These are phyloP conservation scores for Salvator merianae DNA, from an alignment of 2,113 vertebrate species.

Conservation along the genomic window DNA sequence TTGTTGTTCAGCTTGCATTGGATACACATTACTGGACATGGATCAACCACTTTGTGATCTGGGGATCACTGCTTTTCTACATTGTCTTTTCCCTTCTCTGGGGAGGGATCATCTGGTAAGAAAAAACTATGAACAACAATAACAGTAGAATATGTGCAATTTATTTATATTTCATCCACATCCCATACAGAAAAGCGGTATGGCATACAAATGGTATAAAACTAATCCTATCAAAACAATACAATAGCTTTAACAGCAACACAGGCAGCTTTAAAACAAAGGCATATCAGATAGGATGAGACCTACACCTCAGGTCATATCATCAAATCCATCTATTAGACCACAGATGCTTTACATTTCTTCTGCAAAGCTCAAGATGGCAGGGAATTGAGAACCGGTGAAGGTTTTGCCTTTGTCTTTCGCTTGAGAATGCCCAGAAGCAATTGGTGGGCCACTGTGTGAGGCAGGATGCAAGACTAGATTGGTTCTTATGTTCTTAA, in stretches of 20 bases:
- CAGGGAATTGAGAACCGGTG: too few relatives aligned
- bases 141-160: neutral
- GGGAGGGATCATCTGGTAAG: constrained; percentile 96
- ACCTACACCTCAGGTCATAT: neutral
- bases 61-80: constrained; percentile 96
- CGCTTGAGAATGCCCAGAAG: too few relatives aligned
- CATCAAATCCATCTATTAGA: neutral
- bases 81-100: constrained; percentile 95
- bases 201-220: neutral
- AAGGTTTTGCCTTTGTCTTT: too few relatives aligned
- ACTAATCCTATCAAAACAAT: neutral
- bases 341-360: neutral
- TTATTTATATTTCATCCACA: neutral
- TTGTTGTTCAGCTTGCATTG: constrained; percentile 84
- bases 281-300: neutral
- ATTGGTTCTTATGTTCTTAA: too few relatives aligned
- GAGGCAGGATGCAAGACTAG: too few relatives aligned
- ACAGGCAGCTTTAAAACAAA: neutral
- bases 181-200: neutral
- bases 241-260: too few relatives aligned
- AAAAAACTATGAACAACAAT: neutral
- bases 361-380: neutral
- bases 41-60: constrained; percentile 98
- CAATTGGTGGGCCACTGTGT: too few relatives aligned
- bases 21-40: constrained; percentile 99